These are phyloP conservation scores for Oryctes rhinoceros DNA, from an alignment of 1,140 invertebrate species.

Conservation along the genomic window DNA sequence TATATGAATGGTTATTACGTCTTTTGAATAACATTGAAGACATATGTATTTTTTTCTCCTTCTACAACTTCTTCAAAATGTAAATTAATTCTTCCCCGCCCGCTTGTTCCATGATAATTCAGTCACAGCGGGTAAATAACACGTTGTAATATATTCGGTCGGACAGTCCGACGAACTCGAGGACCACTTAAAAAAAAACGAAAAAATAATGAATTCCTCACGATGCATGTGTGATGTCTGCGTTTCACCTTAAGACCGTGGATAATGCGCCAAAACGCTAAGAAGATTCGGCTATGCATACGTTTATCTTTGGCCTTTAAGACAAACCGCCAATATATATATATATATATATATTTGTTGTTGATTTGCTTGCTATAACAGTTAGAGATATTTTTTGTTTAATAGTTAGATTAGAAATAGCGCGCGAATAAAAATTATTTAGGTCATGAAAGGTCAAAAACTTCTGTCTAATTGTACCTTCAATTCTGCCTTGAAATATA, in stretches of 20 bases:
- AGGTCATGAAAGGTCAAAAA: too few relatives aligned
- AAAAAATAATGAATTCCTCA: neutral
- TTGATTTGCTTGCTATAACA: too few relatives aligned
- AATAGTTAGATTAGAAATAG: too few relatives aligned
- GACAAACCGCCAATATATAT: too few relatives aligned
- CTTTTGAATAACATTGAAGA: neutral
- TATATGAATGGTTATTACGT: neutral
- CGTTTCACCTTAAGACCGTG: constrained; percentile 1
- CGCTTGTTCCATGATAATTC: neutral
- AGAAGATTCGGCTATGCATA: too few relatives aligned
- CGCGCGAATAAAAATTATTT: too few relatives aligned
- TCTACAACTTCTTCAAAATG: neutral
- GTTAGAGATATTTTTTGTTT: too few relatives aligned
- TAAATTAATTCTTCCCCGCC: constrained; percentile 1
- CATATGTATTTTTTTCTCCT: too few relatives aligned
- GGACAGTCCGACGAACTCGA: constrained; percentile 12
- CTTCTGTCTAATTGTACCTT: too few relatives aligned
- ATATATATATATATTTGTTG: too few relatives aligned
- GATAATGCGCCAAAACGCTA: neutral
- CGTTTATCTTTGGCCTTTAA: too few relatives aligned
- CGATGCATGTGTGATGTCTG: neutral
- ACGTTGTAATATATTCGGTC: constrained; percentile 18
- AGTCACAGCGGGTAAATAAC: constrained; percentile 16
- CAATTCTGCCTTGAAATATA: too few relatives aligned
- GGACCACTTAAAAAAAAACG: neutral